These are phyloP conservation scores for Pseudocheirus occidentalis DNA, from an alignment of 2,797 vertebrate genomes.

Conservation along the genomic window DNA sequence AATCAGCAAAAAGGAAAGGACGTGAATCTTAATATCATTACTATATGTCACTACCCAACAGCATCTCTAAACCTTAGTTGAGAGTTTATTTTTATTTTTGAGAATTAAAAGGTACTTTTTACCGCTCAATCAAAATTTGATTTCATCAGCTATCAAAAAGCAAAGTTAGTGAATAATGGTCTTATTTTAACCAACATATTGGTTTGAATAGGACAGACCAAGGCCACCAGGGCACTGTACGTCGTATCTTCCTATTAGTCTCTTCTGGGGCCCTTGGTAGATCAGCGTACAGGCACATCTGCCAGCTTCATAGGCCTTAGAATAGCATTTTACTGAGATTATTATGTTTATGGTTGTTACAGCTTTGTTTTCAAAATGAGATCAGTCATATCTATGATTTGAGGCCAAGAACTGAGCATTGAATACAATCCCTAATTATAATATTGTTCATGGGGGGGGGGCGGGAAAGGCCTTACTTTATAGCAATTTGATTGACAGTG, in stretches of 20 bases:
- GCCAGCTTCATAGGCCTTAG: neutral
- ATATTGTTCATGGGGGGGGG: neutral
- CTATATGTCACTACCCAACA: neutral
- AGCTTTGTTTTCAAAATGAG: neutral
- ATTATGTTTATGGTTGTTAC: neutral
- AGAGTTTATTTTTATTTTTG: neutral
- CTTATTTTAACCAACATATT: neutral
- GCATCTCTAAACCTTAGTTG: neutral
- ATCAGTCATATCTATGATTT: neutral
- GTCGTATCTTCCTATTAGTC: neutral
- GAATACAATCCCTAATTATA: neutral
- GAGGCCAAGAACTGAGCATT: neutral
- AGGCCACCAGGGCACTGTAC: neutral
- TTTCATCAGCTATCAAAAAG: neutral
- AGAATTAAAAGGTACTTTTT: neutral
- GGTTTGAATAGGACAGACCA: neutral
- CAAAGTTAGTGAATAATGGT: neutral
- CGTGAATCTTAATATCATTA: neutral
- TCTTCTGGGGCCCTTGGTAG: neutral
- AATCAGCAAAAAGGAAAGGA: neutral
- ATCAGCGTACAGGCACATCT: neutral
- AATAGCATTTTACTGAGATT: neutral
- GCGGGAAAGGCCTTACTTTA: neutral
- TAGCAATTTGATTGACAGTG: neutral
- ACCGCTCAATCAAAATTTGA: neutral